phyloP scores from a whole-genome alignment of 2,113 vertebrate genomes.

The Thunnus maccoyii region DNA sequence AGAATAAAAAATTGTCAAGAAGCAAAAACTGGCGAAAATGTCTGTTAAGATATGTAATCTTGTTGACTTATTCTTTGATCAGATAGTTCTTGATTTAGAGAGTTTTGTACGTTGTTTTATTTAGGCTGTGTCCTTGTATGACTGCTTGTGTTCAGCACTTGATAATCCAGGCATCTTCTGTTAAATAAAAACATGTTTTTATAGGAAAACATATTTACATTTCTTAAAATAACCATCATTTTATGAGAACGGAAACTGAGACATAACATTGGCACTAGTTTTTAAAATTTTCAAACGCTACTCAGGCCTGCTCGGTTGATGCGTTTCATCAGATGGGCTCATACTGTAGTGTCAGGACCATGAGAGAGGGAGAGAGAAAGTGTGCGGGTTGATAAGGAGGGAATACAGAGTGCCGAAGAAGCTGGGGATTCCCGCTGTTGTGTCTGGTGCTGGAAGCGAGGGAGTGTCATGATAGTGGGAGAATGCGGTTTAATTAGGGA shows the following conservation, averaged over 20 bases:
- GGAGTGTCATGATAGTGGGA: conserved; percentile 10
- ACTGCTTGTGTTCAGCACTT: neutral
- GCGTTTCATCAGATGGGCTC: neutral
- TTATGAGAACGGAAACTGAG: too few relatives aligned
- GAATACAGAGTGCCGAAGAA: conserved; percentile 13
- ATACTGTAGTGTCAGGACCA: neutral
- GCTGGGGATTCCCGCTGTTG: conserved; percentile 52
- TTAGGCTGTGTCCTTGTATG: neutral
- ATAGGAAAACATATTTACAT: too few relatives aligned
- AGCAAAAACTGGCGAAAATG: neutral
- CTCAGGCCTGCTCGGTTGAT: neutral
- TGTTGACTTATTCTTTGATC: too few relatives aligned
- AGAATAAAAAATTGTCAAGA: neutral
- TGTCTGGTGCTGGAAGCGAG: conserved; percentile 40
- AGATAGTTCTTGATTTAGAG: too few relatives aligned
- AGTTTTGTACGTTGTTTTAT: too few relatives aligned
- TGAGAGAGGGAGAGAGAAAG: conserved; percentile 7
- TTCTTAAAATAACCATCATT: too few relatives aligned
- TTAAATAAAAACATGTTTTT: too few relatives aligned
- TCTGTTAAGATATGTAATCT: neutral
- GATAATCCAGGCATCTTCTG: neutral
- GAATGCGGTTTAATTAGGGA: conserved; percentile 23
- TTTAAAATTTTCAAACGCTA: too few relatives aligned
- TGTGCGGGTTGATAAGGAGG: conserved; percentile 11
- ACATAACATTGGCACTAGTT: too few relatives aligned